These are phyloP conservation scores for Holacanthella duospinosa DNA, from an alignment of 2,888 invertebrate species.

Conservation along the genomic window DNA sequence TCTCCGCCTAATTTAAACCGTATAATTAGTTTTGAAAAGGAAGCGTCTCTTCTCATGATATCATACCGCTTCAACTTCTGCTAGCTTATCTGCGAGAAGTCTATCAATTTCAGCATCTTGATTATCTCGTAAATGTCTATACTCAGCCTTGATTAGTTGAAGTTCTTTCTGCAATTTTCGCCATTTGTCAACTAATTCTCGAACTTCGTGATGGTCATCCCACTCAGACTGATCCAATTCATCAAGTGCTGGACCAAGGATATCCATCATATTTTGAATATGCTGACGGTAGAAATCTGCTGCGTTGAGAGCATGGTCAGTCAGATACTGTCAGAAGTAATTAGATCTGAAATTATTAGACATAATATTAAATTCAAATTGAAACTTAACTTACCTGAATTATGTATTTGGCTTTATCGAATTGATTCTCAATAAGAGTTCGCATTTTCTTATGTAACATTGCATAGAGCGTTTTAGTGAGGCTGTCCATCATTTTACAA, in stretches of 20 bases:
- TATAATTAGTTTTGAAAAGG: not conserved
- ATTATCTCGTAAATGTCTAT: conserved; percentile 26
- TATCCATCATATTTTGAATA: conserved; percentile 21
- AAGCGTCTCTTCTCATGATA: not conserved
- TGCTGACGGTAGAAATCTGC: conserved; percentile 20
- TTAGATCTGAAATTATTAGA: not conserved
- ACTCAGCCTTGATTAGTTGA: conserved; percentile 21
- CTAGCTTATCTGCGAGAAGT: conserved; percentile 23
- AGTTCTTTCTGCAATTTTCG: conserved; percentile 23
- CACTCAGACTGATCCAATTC: conserved; percentile 28
- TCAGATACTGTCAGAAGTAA: conserved; percentile 17
- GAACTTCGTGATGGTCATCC: conserved; percentile 33
- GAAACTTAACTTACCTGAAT: conserved; percentile 17
- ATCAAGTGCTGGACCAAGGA: conserved; percentile 27
- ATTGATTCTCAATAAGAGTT: conserved; percentile 25
- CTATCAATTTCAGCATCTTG: conserved; percentile 28
- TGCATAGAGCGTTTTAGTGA: conserved; percentile 22
- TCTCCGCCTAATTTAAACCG: conserved; percentile 13
- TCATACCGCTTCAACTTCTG: conserved; percentile 29
- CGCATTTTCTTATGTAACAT: conserved; percentile 31
- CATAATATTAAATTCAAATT: not conserved
- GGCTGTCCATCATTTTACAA: conserved; percentile 25
- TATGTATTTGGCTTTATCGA: conserved; percentile 30
- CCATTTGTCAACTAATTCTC: conserved; percentile 25
- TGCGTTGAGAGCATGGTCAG: conserved; percentile 18